phyloP scores from a whole-genome alignment of 2,113 vertebrate genomes.

The Lepidothrix coronata region DNA sequence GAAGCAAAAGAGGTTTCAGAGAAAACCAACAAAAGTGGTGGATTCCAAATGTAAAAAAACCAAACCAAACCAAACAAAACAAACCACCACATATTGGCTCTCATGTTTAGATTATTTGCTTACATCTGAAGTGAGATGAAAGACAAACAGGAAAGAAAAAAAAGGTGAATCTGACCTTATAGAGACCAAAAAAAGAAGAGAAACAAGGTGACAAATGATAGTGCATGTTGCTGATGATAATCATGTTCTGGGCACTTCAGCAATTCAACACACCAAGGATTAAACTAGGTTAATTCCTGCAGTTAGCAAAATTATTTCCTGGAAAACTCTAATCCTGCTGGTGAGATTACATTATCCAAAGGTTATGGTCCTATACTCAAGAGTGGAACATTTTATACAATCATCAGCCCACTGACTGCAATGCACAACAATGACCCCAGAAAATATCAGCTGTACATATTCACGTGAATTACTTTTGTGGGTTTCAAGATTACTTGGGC shows the following conservation, averaged over 20 bases:
- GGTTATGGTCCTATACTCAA: background rate
- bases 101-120: background rate
- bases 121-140: background rate
- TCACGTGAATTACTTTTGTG: background rate
- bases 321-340: slow-evolving; percentile 4
- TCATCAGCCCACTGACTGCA: background rate
- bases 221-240: background rate
- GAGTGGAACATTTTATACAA: background rate
- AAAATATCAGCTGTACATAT: background rate
- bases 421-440: background rate
- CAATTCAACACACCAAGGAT: background rate
- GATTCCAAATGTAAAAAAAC: background rate
- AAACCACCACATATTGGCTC: background rate
- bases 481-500: background rate
- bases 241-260: background rate
- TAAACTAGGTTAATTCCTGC: background rate
- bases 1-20: background rate
- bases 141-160: background rate
- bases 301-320: slow-evolving; percentile 17
- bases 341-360: background rate
- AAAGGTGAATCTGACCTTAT: background rate
- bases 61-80: too few species aligned
- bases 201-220: background rate
- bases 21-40: background rate
- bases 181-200: background rate